Percentiles rank a stretch among this genome's conserved stretches.
Evolutionary conservation across 2,797 vertebrate genomes (phyloP).

Genomic region (Selene dorsalis): DNA sequence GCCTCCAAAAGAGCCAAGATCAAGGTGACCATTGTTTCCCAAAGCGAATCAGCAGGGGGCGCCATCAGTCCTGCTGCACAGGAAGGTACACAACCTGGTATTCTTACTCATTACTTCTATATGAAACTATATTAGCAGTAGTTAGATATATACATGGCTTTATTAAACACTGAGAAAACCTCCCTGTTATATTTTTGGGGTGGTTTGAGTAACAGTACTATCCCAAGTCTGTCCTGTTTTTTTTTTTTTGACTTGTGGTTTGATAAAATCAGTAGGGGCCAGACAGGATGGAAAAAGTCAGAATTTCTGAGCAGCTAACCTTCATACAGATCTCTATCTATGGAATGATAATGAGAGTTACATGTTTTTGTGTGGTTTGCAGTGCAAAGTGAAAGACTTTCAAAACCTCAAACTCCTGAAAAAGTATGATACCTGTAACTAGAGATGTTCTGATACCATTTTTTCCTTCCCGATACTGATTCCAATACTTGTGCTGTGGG

Average conservation of each 20-base stretch:
- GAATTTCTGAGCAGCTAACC: background rate
- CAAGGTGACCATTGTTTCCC: slow-evolving; percentile 96
- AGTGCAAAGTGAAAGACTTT: slow-evolving; percentile 11
- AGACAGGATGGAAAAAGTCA: background rate
- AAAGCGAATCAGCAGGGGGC: slow-evolving; percentile 86
- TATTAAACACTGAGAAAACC: background rate
- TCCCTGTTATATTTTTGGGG: background rate
- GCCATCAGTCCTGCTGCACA: slow-evolving; percentile 78
- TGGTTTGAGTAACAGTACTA: background rate
- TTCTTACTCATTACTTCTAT: background rate
- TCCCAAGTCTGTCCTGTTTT: background rate
- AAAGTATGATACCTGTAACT: background rate
- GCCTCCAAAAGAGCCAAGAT: slow-evolving; percentile 95
- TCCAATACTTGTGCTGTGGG: no score
- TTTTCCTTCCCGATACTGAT: no score
- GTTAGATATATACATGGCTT: background rate
- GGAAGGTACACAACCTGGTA: slow-evolving; percentile 84
- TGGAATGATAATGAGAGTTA: slow-evolving; percentile 7
- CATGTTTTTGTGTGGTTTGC: slow-evolving; percentile 12
- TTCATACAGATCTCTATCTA: slow-evolving; percentile 9
- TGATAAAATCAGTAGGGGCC: slow-evolving; percentile 28
- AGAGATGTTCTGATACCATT: no score
- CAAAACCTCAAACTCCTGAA: background rate
- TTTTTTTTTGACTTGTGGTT: background rate
- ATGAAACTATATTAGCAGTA: background rate